Conservation (phyloP, 2,797 vertebrate genomes). For the Schizothorax lantsangensis region DNA sequence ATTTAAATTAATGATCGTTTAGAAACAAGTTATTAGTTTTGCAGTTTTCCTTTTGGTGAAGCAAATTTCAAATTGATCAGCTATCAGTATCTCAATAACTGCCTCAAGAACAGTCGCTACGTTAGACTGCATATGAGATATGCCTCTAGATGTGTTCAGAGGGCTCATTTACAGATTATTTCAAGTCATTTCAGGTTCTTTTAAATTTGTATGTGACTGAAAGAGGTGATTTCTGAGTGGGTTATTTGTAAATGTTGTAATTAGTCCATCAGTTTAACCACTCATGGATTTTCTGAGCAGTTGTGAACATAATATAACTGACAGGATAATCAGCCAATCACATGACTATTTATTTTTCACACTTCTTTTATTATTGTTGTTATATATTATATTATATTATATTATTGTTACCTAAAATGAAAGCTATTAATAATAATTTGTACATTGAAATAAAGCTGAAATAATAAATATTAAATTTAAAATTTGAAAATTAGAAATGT, state of each 20-base stretch:
- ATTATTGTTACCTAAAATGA: not conserved
- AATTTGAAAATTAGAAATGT: not conserved
- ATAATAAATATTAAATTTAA: not conserved
- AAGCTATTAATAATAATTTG: not conserved
- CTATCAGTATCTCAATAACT: slow-evolving; percentile 20
- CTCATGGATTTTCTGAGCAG: not conserved
- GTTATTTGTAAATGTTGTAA: not conserved
- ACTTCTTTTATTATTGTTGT: not conserved
- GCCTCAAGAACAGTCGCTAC: not conserved
- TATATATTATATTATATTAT: not conserved
- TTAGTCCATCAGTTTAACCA: not conserved
- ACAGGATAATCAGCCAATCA: not conserved
- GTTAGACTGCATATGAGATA: not conserved
- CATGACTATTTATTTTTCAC: not conserved
- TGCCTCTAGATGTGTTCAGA: not conserved
- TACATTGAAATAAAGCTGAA: not conserved
- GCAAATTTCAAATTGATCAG: slow-evolving; percentile 12
- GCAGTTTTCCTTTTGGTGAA: not conserved
- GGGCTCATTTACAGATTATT: not conserved
- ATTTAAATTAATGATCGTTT: not conserved
- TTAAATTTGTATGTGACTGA: not conserved
- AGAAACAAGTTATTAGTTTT: not conserved
- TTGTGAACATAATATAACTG: not conserved
- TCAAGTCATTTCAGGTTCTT: not conserved
- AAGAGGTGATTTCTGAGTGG: not conserved